A percentile compares a stretch with the other conserved stretches of the same genome.
These are phyloP conservation scores for Lucilia sericata DNA, from an alignment of 1,140 invertebrate genomes.

Conservation along the genomic window DNA sequence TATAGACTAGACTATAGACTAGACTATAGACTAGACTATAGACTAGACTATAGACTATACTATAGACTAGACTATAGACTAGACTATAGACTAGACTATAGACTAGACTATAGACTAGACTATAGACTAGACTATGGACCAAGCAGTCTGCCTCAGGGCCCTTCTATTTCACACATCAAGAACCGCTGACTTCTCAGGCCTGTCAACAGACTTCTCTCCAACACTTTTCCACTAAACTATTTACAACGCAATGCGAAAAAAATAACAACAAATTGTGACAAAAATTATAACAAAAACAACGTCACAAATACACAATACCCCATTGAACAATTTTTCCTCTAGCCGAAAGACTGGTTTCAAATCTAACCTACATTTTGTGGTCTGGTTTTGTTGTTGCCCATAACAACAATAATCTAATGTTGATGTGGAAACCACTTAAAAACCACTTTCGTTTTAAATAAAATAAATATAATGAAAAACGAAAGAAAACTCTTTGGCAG, in stretches of 20 bases:
- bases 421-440: conserved; percentile 14
- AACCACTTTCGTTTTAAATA: conserved; percentile 34
- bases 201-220: no score
- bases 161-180: no score
- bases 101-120: no score
- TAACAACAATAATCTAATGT: no score
- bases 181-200: no score
- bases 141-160: no score
- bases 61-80: no score
- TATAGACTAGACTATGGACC: no score
- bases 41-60: no score
- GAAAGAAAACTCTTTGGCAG: background rate
- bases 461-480: background rate
- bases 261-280: background rate
- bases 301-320: background rate
- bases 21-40: no score
- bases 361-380: conserved; percentile 38
- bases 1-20: no score
- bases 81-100: no score
- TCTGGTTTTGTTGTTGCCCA: conserved; percentile 6
- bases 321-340: background rate
- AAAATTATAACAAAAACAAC: background rate
- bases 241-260: background rate
- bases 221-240: conserved; percentile 12
- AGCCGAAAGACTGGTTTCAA: background rate